phyloP scores from a whole-genome alignment of 2,797 vertebrate genomes.

The Enteromius mattozi region DNA sequence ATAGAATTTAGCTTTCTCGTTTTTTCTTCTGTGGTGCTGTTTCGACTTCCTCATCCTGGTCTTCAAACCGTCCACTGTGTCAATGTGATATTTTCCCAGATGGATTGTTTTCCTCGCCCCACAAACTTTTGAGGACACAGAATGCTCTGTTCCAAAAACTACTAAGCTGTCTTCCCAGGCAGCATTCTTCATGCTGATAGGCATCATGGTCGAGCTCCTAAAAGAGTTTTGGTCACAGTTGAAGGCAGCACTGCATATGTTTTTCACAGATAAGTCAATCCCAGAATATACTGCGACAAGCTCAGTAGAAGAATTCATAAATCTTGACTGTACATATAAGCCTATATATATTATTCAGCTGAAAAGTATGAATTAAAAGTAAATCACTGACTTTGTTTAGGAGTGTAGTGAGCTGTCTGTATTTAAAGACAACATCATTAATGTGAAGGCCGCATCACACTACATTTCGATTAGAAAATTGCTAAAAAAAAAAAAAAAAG shows the following conservation, averaged over 20 bases:
- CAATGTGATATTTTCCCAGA: not conserved
- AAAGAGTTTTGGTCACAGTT: conserved; percentile 13
- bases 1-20: not conserved
- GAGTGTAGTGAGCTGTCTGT: not conserved
- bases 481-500: too few relatives aligned
- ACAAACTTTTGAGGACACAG: not conserved
- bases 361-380: not conserved
- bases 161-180: conserved; percentile 3
- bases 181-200: conserved; percentile 5
- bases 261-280: conserved; percentile 15
- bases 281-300: not conserved
- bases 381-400: not conserved
- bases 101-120: not conserved
- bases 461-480: too few relatives aligned
- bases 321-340: not conserved
- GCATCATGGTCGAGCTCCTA: conserved; percentile 6
- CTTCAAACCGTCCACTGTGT: not conserved
- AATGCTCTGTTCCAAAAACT: not conserved
- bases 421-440: not conserved
- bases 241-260: not conserved
- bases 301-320: not conserved
- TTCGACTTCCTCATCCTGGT: not conserved
- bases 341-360: not conserved
- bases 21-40: not conserved
- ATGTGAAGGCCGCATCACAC: not conserved